Evolutionary conservation across 1,140 invertebrate species (phyloP).

Genomic region (Drosophila sproati): DNA sequence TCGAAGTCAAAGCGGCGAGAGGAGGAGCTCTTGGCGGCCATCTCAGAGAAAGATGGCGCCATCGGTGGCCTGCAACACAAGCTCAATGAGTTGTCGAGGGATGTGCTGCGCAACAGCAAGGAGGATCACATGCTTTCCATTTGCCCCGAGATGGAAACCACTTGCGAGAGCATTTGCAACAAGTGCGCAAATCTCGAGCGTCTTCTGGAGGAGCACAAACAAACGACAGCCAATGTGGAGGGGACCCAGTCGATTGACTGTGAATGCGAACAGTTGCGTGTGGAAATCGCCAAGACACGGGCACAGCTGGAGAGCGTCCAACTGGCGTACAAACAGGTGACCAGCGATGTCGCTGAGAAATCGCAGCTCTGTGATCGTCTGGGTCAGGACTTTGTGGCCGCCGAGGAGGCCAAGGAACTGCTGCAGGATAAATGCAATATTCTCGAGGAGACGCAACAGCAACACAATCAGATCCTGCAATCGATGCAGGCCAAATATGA

Average conservation of each 20-base stretch:
- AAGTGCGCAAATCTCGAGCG: slow-evolving; percentile 61
- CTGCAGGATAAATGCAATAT: slow-evolving; percentile 48
- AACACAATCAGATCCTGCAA: slow-evolving; percentile 31
- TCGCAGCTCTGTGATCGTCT: slow-evolving; percentile 43
- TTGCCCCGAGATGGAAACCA: slow-evolving; percentile 50
- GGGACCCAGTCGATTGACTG: slow-evolving; percentile 28
- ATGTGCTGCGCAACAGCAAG: slow-evolving; percentile 55
- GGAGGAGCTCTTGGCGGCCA: slow-evolving; percentile 56
- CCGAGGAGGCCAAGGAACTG: slow-evolving; percentile 27
- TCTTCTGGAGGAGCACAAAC: slow-evolving; percentile 42
- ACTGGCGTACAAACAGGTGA: slow-evolving; percentile 32
- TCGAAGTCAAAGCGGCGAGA: slow-evolving; percentile 68
- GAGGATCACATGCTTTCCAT: slow-evolving; percentile 55
- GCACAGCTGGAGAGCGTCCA: slow-evolving; percentile 54
- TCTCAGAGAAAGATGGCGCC: slow-evolving; percentile 65
- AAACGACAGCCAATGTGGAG: slow-evolving; percentile 16
- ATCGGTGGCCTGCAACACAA: slow-evolving; percentile 41
- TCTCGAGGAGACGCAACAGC: slow-evolving; percentile 40
- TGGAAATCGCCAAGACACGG: slow-evolving; percentile 41
- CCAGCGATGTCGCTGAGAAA: slow-evolving; percentile 37
- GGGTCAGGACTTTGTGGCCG: slow-evolving; percentile 30
- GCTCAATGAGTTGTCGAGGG: slow-evolving; percentile 36
- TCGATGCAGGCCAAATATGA: slow-evolving; percentile 53
- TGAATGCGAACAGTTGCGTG: slow-evolving; percentile 54
- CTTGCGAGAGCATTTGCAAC: slow-evolving; percentile 53